Evolutionary conservation across 1,140 invertebrate genomes (phyloP).

Genomic region (Polyergus mexicanus): DNA sequence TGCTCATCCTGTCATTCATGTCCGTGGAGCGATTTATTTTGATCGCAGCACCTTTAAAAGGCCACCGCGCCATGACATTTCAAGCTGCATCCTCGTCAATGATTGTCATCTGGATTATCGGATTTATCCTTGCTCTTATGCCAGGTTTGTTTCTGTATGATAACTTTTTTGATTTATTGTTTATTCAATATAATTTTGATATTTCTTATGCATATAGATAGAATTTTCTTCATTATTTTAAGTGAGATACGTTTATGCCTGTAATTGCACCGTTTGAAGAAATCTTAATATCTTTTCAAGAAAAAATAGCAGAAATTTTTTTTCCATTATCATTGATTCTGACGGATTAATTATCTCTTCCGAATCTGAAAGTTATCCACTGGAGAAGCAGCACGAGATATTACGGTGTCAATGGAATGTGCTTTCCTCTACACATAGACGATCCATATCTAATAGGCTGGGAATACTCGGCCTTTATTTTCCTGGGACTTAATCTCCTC

Average conservation of each 20-base stretch:
- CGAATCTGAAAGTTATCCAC: slow-evolving; percentile 84
- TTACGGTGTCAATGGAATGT: slow-evolving; percentile 91
- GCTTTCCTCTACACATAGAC: slow-evolving; percentile 91
- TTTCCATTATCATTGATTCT: background rate
- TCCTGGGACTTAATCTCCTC: slow-evolving; percentile 90
- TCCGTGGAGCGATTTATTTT: slow-evolving; percentile 91
- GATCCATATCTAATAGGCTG: slow-evolving; percentile 91
- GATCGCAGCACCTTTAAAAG: slow-evolving; percentile 90
- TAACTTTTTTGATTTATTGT: background rate
- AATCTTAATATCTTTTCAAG: background rate
- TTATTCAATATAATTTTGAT: background rate
- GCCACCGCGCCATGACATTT: slow-evolving; percentile 87
- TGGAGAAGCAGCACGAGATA: slow-evolving; percentile 89
- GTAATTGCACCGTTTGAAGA: background rate
- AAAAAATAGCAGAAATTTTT: background rate
- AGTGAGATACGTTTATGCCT: background rate
- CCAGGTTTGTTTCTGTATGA: slow-evolving; percentile 86
- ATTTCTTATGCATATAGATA: background rate
- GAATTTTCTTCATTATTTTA: background rate
- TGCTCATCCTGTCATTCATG: slow-evolving; percentile 92
- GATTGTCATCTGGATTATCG: slow-evolving; percentile 89
- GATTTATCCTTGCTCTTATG: slow-evolving; percentile 89
- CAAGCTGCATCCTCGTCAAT: slow-evolving; percentile 87
- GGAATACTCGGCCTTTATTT: slow-evolving; percentile 92
- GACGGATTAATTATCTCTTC: background rate